phyloP scores from a whole-genome alignment of 2,888 invertebrate species.

The Stramonita haemastoma region DNA sequence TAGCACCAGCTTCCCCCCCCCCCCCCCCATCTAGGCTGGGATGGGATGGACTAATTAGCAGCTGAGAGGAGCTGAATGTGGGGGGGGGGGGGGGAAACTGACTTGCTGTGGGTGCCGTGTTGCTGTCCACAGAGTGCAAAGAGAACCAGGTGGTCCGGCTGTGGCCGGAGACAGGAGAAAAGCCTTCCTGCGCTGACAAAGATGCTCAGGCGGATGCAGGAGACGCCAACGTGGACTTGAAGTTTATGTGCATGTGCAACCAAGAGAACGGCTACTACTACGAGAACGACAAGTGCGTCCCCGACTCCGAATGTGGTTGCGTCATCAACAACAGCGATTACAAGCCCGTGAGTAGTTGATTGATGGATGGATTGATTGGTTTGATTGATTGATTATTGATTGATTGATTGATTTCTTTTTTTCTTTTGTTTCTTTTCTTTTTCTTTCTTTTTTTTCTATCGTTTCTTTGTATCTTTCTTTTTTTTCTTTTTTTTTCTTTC shows the following conservation, averaged over 20 bases:
- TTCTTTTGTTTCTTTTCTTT: too few relatives aligned
- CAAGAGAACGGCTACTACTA: not conserved
- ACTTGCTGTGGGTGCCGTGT: constrained; percentile 7
- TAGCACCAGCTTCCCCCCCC: too few relatives aligned
- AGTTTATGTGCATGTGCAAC: not conserved
- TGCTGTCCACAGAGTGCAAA: not conserved
- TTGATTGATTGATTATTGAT: too few relatives aligned
- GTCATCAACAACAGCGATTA: constrained; percentile 25
- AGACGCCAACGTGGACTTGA: not conserved
- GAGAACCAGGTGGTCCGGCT: not conserved
- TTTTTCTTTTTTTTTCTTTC: too few relatives aligned
- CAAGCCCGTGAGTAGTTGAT: not conserved
- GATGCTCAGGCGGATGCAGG: not conserved
- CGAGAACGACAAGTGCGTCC: not conserved
- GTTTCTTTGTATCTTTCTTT: too few relatives aligned
- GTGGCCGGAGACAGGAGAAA: not conserved
- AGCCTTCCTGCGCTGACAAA: not conserved
- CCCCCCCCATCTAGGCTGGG: too few relatives aligned
- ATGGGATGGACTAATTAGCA: too few relatives aligned
- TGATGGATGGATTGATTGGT: too few relatives aligned
- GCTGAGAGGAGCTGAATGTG: too few relatives aligned
- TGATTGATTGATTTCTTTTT: too few relatives aligned
- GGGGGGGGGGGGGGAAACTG: too few relatives aligned
- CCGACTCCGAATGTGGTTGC: not conserved
- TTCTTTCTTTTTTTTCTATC: too few relatives aligned